A percentile compares a stretch with the other conserved stretches of the same genome.
These are phyloP conservation scores for Xiphorhynchus erythropygius DNA, from an alignment of 2,797 vertebrate genomes.

Conservation along the genomic window DNA sequence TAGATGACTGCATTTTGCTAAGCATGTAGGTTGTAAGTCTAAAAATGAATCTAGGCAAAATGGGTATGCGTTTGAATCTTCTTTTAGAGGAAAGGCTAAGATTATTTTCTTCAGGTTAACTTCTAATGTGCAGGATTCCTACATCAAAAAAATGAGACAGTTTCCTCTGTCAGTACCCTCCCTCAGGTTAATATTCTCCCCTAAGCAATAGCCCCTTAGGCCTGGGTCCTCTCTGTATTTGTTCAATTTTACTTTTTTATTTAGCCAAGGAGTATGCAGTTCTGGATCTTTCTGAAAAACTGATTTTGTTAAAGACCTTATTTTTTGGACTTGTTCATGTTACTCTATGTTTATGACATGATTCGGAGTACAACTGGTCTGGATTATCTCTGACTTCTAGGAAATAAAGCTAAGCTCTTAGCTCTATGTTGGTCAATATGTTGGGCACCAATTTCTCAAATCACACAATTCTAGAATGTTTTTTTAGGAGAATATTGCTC, in stretches of 20 bases:
- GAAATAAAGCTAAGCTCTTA: neutral
- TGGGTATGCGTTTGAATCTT: neutral
- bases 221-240: neutral
- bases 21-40: accelerated
- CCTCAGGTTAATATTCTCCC: neutral
- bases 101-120: neutral
- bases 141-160: neutral
- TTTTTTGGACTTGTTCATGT: neutral
- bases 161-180: neutral
- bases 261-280: neutral
- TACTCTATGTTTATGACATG: neutral
- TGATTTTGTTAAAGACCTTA: accelerated
- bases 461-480: accelerated
- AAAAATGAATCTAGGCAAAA: neutral
- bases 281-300: neutral
- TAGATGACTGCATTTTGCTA: neutral
- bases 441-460: neutral
- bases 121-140: neutral
- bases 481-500: neutral
- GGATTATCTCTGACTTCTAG: neutral
- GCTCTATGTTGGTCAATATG: neutral
- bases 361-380: neutral
- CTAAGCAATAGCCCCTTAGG: neutral
- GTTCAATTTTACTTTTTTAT: neutral
- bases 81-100: neutral